Evolutionary conservation across 2,113 vertebrate genomes (phyloP), one percentile per base, ranked within the genome.

Genomic region (Lepisosteus oculatus): DNA sequence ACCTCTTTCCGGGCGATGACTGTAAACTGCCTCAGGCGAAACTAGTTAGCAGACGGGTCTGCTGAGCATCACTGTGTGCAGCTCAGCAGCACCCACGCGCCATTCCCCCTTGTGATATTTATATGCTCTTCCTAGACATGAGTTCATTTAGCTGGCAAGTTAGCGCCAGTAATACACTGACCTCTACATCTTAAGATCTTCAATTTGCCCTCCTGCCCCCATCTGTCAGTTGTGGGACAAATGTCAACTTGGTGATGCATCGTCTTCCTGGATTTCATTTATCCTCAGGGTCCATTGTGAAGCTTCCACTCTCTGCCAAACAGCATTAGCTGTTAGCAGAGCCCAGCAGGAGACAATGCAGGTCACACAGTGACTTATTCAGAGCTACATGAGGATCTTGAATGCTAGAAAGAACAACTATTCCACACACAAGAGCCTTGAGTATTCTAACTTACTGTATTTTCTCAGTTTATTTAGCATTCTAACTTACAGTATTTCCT

Each of bases 1-100:
- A 84, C 81, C 85, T 80, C 68, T 43, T 79, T 78, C 78, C 55
- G 51, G 14, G 59, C 0, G 8, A 17, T 43, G 66, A 68, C 3
- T 43, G 56, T 61, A 65, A 56, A 61, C 51, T 70, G 77, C 76
- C 55, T 67, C 42, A 54, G 78, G 79, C 78, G 73, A 81, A 73
- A 13, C 76, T 55, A 47, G 47, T n/a, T 7, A 77, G 74, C 72
- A 77, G 66, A 74, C 6, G 9, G 70, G 71, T 47, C 55, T 56
- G 9, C 41, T 11, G 43, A 51, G 69, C 29, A 72, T 72, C 72
- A 61, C 67, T 56, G 72, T 72, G 66, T 70, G 68, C 67, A 66
- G 67, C 73, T 67, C 69, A 61, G 73, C 74, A 67, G 68, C 6
- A 29, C 68, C 42, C 68, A 69, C 3, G 47, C 12, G 44, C n/a